These are phyloP conservation scores for Aurelia sp. DNA, from an alignment of 30 jellyfish, hydroid and myxozoan genomes.

Conservation along the genomic window DNA sequence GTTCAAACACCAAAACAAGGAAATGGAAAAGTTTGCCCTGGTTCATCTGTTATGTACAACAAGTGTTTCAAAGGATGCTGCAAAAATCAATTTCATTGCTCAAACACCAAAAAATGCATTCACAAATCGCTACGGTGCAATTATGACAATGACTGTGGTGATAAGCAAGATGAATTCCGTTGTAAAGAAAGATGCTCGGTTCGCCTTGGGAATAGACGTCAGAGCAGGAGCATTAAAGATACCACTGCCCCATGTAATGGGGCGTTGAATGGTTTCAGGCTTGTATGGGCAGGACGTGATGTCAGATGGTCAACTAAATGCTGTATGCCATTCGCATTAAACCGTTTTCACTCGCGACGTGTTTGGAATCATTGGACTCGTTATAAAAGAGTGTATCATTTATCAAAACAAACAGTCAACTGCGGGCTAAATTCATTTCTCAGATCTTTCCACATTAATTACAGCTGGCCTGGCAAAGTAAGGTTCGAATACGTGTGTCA, in stretches of 20 bases:
- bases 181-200: slow-evolving; percentile 23
- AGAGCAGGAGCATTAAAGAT: no score
- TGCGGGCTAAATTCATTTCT: slow-evolving; percentile 13
- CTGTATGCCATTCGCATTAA: slow-evolving; percentile 1
- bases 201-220: no score
- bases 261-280: slow-evolving; percentile 11
- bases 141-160: slow-evolving; percentile 65
- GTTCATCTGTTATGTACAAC: neutral
- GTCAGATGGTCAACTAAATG: slow-evolving; percentile 24
- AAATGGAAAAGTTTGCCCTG: slow-evolving; percentile 3
- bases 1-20: slow-evolving; percentile 1
- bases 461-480: neutral
- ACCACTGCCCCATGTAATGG: neutral
- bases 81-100: slow-evolving; percentile 36
- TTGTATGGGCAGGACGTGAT: slow-evolving; percentile 8
- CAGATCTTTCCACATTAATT: neutral
- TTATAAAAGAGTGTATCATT: neutral
- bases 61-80: slow-evolving; percentile 50
- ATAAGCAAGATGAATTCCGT: slow-evolving; percentile 22
- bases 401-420: neutral
- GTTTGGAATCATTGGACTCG: neutral
- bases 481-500: slow-evolving; percentile 33
- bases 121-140: slow-evolving; percentile 15
- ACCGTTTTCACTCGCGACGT: neutral
- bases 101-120: slow-evolving; percentile 31